Evolutionary conservation across 2,797 vertebrate species (phyloP), one percentile per base, ranked within the genome.

Genomic region (Malurus leucopterus): DNA sequence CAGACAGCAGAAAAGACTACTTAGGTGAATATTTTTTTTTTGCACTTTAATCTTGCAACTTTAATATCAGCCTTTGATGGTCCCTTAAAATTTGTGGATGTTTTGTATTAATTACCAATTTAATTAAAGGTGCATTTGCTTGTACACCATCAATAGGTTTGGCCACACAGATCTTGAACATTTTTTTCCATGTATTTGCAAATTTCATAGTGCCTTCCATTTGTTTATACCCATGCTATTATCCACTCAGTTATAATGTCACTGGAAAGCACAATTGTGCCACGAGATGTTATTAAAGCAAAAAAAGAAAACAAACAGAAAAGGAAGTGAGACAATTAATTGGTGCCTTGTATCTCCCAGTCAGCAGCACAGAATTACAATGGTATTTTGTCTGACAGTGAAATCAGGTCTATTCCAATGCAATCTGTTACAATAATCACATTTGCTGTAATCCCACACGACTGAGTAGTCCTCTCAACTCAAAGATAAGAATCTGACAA

Each of bases 291-390:
- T 88, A 88, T 76, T 84, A 82, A 78, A 78, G 11, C 49, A 78
- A 75, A 84, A 84, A 89, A 78, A 54, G 59, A 80, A 91, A 70
- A 78, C 41, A 91, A 93, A 84, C 49, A 82, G 53, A 82, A 69
- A 74, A 70, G 21, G 43, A 77, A 72, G 21, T 2, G 6, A 59
- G 64, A 44, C 62, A 84, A 91, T 80, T 90, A 92, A 92, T 21
- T 88, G 75, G 58, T 65, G 50, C 61, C 43, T 82, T 8, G 0
- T 20, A 68, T 74, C 46, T 86, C 68, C 21, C 74, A 92, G 54
- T 30, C 36, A 82, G 72, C 21, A 50, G 68, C 51, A 72, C 24
- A 50, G 38, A 86, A 89, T 47, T 82, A 73, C 38, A 43, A 62
- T 5, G 32, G 61, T 6, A 57, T 86, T 95, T 63, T 84, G 64